Base-by-base conservation (phyloP, 2,888 invertebrate genomes). In the Patella depressa region DNA sequence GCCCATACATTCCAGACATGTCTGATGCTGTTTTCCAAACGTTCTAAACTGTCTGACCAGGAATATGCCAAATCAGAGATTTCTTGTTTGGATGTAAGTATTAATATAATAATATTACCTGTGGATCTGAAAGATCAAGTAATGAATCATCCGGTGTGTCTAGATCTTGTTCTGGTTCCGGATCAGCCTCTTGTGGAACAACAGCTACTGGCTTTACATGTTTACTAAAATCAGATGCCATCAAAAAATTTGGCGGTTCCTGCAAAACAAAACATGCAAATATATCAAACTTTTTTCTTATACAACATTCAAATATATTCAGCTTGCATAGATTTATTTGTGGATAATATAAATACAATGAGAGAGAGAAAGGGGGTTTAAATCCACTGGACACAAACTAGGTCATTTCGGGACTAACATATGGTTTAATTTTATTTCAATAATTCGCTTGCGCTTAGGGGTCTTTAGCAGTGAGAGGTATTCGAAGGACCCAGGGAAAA, bases 161-260 rank as follows among this genome's bases (percentile, higher is more conserved):
- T 5, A 82, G 80, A 17, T 87, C 89, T 14, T 85, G 85, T 75
- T 89, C 89, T 19, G 87, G 85, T 71, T 91, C 91, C 70, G 86
- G 87, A 75, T 91, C 90, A 29, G 86, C 80, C 92, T 93, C 93
- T 84, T 95, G 94, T 57, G 94, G 95, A 19, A 91, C 91, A 1
- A 96, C 96, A 75, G 97, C 98, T 82, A 98, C 97, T 1, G 98
- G 98, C 2, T 98, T 96, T 76, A 97, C 96, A 90, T 99, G 99
- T 34, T 96, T 96, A 76, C 96, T 95, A 88, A 99, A 94, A 90
- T 98, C 98, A 72, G 97, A 95, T 93, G 97, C 95, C 81, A 96
- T 94, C 82, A 97, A 93, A 93, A 99, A 99, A 92, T 99, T 99
- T 0, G 99, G 99, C 78, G 98, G 97, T 87, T 89, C 86, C 90